Percentiles rank a stretch among this genome's conserved stretches.
phyloP scores from a whole-genome alignment of 2,888 invertebrate genomes.

The Vesta saturnalis region DNA sequence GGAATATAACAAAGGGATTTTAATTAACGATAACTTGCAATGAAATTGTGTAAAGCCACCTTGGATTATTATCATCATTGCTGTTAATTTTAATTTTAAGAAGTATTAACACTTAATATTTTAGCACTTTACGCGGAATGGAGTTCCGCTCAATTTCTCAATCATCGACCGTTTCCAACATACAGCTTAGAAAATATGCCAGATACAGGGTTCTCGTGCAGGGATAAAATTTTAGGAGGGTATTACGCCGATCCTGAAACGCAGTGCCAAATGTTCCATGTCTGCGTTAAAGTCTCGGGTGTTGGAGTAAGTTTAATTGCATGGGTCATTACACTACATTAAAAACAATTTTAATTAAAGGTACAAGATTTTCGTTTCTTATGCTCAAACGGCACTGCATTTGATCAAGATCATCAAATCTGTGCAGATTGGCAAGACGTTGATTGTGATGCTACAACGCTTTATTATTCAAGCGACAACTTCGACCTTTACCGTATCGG shows the following conservation, averaged over 20 bases:
- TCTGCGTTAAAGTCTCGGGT: constrained; percentile 86
- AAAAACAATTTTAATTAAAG: constrained; percentile 61
- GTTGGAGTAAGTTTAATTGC: constrained; percentile 67
- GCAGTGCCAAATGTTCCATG: constrained; percentile 89
- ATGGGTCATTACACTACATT: no score
- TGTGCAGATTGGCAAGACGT: constrained; percentile 93
- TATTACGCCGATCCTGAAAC: constrained; percentile 90
- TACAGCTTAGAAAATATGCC: constrained; percentile 70
- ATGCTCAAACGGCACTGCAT: constrained; percentile 89
- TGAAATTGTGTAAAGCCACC: constrained; percentile 27
- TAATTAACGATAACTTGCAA: constrained; percentile 19
- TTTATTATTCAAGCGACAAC: constrained; percentile 84
- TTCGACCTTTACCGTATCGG: constrained; percentile 86
- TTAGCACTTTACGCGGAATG: constrained; percentile 54
- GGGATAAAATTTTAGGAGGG: constrained; percentile 85
- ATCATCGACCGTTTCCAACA: constrained; percentile 63
- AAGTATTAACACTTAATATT: constrained; percentile 32
- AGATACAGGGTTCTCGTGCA: constrained; percentile 78
- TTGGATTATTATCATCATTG: constrained; percentile 21
- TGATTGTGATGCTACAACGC: constrained; percentile 83
- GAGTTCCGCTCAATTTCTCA: constrained; percentile 56
- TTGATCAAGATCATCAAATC: constrained; percentile 92
- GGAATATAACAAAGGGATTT: constrained; percentile 28
- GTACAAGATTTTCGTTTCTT: constrained; percentile 86
- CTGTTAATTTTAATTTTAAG: neutral